phyloP scores from a whole-genome alignment of 2,113 vertebrate species.

The Geothlypis trichas region DNA sequence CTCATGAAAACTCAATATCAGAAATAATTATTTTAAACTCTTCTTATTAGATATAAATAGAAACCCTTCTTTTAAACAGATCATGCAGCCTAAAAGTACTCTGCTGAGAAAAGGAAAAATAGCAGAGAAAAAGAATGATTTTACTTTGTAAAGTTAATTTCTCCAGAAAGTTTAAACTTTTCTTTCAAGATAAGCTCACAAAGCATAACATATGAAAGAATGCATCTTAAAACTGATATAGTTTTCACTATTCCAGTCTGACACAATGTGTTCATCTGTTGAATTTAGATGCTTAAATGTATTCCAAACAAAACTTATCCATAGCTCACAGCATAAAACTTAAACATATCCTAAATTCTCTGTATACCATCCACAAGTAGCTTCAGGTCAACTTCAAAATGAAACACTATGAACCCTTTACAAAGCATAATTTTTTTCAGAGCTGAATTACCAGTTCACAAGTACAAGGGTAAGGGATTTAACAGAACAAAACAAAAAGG shows the following conservation, averaged over 20 bases:
- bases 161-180: not conserved
- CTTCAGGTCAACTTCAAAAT: not conserved
- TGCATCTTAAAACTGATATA: not conserved
- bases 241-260: constrained; percentile 19
- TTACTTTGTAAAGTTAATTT: not conserved
- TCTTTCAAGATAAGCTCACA: constrained; percentile 10
- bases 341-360: not conserved
- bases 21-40: constrained; percentile 16
- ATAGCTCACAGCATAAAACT: not conserved
- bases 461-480: not conserved
- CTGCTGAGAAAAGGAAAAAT: not conserved
- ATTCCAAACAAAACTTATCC: not conserved
- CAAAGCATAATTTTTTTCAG: not conserved
- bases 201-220: constrained; percentile 17
- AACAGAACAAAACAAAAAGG: not conserved
- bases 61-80: not conserved
- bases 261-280: constrained; percentile 9
- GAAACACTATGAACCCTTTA: not conserved
- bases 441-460: not conserved
- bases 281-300: not conserved
- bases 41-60: constrained; percentile 18
- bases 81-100: not conserved
- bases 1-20: constrained; percentile 10
- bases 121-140: constrained; percentile 21
- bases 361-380: not conserved